These are phyloP conservation scores for Eristalis intricaria DNA, from an alignment of 2,888 invertebrate species.

Conservation along the genomic window DNA sequence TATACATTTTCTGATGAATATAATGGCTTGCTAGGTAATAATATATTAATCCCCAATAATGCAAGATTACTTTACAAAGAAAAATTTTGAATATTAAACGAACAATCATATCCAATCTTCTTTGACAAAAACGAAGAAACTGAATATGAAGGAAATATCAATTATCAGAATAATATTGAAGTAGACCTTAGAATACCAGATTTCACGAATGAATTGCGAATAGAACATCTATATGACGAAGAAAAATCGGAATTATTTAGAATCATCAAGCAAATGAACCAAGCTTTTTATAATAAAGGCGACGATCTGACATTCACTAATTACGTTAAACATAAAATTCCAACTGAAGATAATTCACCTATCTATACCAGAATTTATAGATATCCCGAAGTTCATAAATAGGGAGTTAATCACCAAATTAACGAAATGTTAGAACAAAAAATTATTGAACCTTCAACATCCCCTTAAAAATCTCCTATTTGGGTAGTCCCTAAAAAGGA, in stretches of 20 bases:
- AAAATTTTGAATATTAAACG: background rate
- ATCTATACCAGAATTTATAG: constrained; percentile 22
- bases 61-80: too few species aligned
- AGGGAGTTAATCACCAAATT: constrained; percentile 10
- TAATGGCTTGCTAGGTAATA: background rate
- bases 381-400: background rate
- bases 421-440: constrained; percentile 9
- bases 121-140: background rate
- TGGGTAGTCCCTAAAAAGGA: background rate
- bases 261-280: too few species aligned
- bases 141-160: background rate
- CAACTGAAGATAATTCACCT: too few species aligned
- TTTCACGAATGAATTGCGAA: too few species aligned
- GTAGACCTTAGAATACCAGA: too few species aligned
- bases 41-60: too few species aligned
- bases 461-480: background rate
- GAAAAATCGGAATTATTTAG: too few species aligned
- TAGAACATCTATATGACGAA: too few species aligned
- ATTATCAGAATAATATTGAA: too few species aligned
- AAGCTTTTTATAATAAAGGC: too few species aligned
- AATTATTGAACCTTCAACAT: background rate
- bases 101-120: background rate
- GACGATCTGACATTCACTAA: too few species aligned
- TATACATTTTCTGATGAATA: background rate
- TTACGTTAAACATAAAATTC: too few species aligned